Evolutionary conservation across 2,113 vertebrate genomes (phyloP), one percentile per base, ranked within the genome.

Genomic region (Ceratotherium simum): DNA sequence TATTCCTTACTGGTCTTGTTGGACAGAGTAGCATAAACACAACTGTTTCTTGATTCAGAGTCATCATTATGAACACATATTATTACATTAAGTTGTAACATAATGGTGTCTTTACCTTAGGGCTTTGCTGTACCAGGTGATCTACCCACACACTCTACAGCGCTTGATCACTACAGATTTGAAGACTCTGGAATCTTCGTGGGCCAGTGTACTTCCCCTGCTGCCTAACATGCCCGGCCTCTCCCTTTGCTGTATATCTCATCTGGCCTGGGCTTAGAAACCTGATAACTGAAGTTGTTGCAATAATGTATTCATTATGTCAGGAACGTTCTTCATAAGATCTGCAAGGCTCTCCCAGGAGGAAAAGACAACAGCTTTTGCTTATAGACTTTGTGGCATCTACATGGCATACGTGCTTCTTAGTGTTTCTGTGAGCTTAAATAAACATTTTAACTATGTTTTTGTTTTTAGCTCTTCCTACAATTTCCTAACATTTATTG

Each of bases 391-490:
- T 48, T 67, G 82, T 65, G 20, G 67, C 27, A 83, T 83, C 36
- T 90, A 51, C 11, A n/a, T 78, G 69, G 18, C 36, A 73, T 62
- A 82, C 14, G 62, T 69, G 33, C 65, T 91, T 94, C 46, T 65
- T 36, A 73, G 42, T 33, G 72, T 78, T 88, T 94, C 75, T 86
- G 51, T 82, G 36, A 78, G 64, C 51, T 89, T 91, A 95, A 91
- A 95, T 54, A 90, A 58, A 42, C 5, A 86, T 90, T 86, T 96
- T 92, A 95, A 88, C 83, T 87, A 95, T 81, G 27, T 82, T 93
- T 95, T 79, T 42, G 0, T 86, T 60, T 96, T 95, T 69, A 96
- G 90, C 69, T 67, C n/a, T 94, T 88, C 95, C 62, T 96, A 96
- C 20, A 93, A 89, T 79, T 96, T 91, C 58, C 67, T 89, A 95